Percentiles rank a stretch among this genome's conserved stretches.
phyloP scores from a whole-genome alignment of 2,797 vertebrate genomes.

The Steatocranus sp. region DNA sequence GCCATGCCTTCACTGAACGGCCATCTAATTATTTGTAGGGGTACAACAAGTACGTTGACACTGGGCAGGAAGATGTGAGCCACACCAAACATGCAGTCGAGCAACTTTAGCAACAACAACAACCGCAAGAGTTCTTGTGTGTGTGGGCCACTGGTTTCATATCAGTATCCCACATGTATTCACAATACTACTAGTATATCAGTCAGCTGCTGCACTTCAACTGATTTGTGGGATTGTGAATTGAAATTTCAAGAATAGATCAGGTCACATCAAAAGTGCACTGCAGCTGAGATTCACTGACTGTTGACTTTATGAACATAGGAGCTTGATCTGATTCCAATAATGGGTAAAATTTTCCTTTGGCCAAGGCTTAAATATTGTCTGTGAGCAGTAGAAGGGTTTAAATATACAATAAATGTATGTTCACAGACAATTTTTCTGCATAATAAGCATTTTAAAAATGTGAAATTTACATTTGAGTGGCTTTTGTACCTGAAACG shows the following conservation, averaged over 20 bases:
- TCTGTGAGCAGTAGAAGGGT: neutral
- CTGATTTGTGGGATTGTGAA: neutral
- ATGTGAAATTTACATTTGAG: neutral
- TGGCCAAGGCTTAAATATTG: neutral
- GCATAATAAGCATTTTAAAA: neutral
- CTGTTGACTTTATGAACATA: neutral
- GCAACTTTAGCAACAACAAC: neutral
- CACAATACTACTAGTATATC: neutral
- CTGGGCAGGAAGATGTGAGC: neutral
- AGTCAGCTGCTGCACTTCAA: neutral
- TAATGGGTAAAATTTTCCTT: neutral
- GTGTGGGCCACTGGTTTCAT: neutral
- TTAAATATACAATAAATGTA: neutral
- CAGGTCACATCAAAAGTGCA: accelerated
- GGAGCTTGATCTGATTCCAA: neutral
- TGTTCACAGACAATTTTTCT: neutral
- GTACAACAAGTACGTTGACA: neutral
- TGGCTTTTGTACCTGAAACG: conserved; percentile 76
- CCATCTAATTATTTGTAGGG: neutral
- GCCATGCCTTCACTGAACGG: neutral
- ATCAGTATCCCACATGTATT: neutral
- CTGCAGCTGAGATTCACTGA: neutral
- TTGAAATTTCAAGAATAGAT: neutral
- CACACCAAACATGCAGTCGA: neutral
- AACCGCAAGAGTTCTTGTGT: neutral